Evolutionary conservation across 2,888 invertebrate genomes (phyloP), one percentile per base, ranked within the genome.

Genomic region (Luffia ferchaultella): DNA sequence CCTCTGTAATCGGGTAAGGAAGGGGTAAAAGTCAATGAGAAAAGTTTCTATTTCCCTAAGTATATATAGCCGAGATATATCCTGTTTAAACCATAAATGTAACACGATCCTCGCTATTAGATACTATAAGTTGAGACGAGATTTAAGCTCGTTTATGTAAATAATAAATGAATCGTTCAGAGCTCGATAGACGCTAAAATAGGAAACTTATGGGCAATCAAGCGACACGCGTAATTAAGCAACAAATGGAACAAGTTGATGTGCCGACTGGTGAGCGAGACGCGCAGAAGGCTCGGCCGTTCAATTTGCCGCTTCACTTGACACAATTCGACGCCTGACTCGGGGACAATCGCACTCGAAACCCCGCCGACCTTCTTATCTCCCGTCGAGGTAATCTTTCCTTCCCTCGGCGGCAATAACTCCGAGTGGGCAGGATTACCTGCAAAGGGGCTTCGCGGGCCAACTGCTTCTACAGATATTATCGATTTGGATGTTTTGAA

Each of bases 301-400:
- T 83, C 82, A 83, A 83, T 83, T 83, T 83, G 75, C 80, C 80
- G 82, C 73, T 83, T 83, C 82, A 82, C 82, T 83, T 83, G 82
- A 83, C 82, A 83, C 82, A 83, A 83, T 82, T 82, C 80, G 82
- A 83, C 76, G 80, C 79, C 80, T 79, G 82, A 79, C 79, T 80
- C 79, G 76, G 80, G 82, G 82, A 83, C 82, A 83, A 83, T 83
- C 82, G 82, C 80, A 80, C 80, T 80, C 73, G 73, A 77, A 77
- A 75, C 78, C 74, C 78, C 80, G 76, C 70, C 80, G 80, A 80
- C 80, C 82, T 83, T 79, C 82, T 83, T 83, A 83, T 83, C 82
- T 83, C 77, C 73, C 78, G 74, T 69, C 78, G 78, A 82, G 80
- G 82, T 83, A 83, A 83, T 83, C 82, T 83, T 82, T 79, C 80